Conservation (phyloP, 2,113 vertebrate genomes). For the Regulus satrapa region DNA sequence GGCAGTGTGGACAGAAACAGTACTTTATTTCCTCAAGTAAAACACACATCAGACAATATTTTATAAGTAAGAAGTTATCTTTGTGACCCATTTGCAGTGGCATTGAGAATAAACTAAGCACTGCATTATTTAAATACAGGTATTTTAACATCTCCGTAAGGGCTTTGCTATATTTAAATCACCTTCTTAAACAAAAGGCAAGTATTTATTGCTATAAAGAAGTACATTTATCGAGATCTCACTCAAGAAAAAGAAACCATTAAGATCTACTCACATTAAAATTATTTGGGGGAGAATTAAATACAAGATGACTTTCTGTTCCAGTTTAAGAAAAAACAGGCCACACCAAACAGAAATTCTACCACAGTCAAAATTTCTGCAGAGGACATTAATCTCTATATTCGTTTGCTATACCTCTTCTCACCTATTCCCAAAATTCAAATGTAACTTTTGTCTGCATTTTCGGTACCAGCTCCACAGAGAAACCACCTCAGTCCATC, state of each 20-base stretch:
- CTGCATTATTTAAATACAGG: neutral
- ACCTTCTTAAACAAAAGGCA: neutral
- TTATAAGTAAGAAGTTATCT: neutral
- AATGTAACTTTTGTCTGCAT: neutral
- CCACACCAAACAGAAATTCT: neutral
- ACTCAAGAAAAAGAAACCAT: neutral
- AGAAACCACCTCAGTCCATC: neutral
- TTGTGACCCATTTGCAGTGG: neutral
- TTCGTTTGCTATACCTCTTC: neutral
- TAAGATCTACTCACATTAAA: neutral
- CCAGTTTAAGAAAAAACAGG: neutral
- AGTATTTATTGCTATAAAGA: neutral
- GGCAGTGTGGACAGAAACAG: neutral
- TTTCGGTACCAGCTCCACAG: neutral
- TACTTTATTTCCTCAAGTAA: neutral
- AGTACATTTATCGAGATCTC: neutral
- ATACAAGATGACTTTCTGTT: neutral
- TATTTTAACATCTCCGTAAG: neutral
- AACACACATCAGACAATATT: neutral
- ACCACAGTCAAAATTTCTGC: neutral
- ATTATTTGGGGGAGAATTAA: neutral
- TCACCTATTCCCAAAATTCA: neutral
- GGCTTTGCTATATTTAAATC: neutral
- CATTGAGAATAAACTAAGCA: neutral
- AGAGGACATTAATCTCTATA: neutral